phyloP scores from a whole-genome alignment of 2,113 vertebrate genomes.

The Rhynchomys soricoides region DNA sequence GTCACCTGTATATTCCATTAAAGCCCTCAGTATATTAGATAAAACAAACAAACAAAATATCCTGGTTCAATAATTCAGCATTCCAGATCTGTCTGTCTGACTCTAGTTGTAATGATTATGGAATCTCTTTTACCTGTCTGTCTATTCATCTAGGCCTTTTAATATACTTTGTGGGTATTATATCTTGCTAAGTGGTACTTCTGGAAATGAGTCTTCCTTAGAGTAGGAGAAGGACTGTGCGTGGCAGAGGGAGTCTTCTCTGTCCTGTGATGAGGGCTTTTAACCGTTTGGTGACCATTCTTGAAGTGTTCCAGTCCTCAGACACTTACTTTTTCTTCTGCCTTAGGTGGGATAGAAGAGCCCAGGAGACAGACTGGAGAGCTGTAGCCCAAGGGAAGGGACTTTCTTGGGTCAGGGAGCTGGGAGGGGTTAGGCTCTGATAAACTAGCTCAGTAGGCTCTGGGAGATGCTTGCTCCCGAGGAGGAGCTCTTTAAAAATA shows the following conservation, averaged over 20 bases:
- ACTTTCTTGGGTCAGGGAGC: not conserved
- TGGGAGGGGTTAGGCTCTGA: not conserved
- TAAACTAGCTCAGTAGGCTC: not conserved
- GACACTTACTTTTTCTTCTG: not conserved
- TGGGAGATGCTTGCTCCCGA: no score
- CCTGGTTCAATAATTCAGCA: not conserved
- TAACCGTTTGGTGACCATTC: not conserved
- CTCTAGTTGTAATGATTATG: not conserved
- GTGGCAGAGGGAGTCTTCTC: not conserved
- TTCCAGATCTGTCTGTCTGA: not conserved
- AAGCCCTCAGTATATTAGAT: not conserved
- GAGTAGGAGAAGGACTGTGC: not conserved
- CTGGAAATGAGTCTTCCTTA: not conserved
- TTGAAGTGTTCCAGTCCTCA: not conserved
- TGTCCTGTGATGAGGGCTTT: not conserved
- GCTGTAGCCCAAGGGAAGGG: not conserved
- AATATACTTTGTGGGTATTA: not conserved
- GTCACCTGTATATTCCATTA: not conserved
- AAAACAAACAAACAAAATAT: not conserved
- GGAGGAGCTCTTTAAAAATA: not conserved
- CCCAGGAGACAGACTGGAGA: not conserved
- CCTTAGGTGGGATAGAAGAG: not conserved
- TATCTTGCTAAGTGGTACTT: not conserved
- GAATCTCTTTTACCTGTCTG: not conserved
- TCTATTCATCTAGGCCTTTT: not conserved